Percentiles rank a stretch among this genome's conserved stretches.
phyloP scores from a whole-genome alignment of 2,113 vertebrate species.

The Pteruthius melanotis region DNA sequence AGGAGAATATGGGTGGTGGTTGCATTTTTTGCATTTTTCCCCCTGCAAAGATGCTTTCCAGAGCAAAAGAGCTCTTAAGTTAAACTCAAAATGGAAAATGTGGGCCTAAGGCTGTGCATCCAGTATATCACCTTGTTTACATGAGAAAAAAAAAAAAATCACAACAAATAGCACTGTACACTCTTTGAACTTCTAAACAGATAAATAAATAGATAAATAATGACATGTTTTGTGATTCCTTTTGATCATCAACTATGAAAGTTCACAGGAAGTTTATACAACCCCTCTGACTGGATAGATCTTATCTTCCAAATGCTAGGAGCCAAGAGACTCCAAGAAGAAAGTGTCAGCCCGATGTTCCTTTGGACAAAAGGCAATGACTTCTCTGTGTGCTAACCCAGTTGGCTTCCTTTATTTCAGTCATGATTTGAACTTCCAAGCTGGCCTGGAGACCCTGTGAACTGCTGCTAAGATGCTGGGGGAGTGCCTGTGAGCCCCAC shows the following conservation, averaged over 20 bases:
- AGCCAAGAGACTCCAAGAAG: not conserved
- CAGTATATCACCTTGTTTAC: not conserved
- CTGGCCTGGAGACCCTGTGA: not conserved
- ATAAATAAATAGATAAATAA: constrained; percentile 32
- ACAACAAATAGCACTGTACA: not conserved
- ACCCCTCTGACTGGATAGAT: not conserved
- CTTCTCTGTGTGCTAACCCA: not conserved
- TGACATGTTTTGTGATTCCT: constrained; percentile 2
- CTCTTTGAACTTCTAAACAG: not conserved
- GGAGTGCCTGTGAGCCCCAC: not conserved
- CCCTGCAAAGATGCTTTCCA: not conserved
- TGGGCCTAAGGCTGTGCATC: not conserved
- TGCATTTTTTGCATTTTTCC: not conserved
- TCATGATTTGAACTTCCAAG: not conserved
- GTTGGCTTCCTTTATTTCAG: not conserved
- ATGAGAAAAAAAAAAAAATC: not conserved
- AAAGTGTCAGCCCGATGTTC: not conserved
- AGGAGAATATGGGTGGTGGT: not conserved
- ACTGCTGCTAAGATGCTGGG: not conserved
- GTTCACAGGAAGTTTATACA: constrained; percentile 46
- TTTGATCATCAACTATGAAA: constrained; percentile 31
- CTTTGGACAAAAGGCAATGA: not conserved
- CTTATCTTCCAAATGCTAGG: constrained; percentile 29
- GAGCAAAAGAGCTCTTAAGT: not conserved
- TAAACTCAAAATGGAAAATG: not conserved